Base-by-base conservation (phyloP, 2,113 vertebrate species). In the Microcebus lehilahytsara region DNA sequence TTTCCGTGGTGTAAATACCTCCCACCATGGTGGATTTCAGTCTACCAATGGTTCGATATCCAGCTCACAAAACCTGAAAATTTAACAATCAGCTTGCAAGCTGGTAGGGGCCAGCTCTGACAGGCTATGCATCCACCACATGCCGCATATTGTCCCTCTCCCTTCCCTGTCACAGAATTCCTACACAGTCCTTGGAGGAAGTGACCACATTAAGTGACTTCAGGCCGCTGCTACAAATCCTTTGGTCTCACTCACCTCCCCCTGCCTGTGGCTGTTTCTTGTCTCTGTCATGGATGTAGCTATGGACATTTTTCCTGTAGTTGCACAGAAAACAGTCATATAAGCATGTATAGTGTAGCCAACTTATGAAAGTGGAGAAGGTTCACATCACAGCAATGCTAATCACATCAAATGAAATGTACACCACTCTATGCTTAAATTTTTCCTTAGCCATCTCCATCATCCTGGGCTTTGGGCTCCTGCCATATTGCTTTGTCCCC, bases 161-260 rank as follows among this genome's bases (percentile, higher is more conserved):
- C 4, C 12, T 37, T 16, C 6, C n/a, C 37, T 32, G 62, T 40
- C 78, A 30, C 58, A 86, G 49, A 78, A 83, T 42, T 14, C 60
- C 62, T 20, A 2, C 2, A 9, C 13, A 53, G 53, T 20, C 37
- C 34, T 53, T 4, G 16, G n/a, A 1, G 3, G 5, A 3, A 40
- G 46, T 5, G 6, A 49, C 19, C 8, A 2, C n/a, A 37, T 10
- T 69, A 75, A 64, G 58, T 17, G 32, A 34, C 60, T 30, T 40
- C 25, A 64, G n/a, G 27, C 34, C 40, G 56, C 34, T 12, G 10
- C 37, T n/a, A 34, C n/a, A 5, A 5, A 22, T 13, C 7, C 53
- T 6, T 69, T 16, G 4, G 53, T 69, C 67, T 86, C 58, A 17
- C 34, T 88, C 75, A 60, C 22, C 51, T 67, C 19, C 16, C 74